Conservation (phyloP, 2,888 invertebrate species). For the Rhagonycha lutea region DNA sequence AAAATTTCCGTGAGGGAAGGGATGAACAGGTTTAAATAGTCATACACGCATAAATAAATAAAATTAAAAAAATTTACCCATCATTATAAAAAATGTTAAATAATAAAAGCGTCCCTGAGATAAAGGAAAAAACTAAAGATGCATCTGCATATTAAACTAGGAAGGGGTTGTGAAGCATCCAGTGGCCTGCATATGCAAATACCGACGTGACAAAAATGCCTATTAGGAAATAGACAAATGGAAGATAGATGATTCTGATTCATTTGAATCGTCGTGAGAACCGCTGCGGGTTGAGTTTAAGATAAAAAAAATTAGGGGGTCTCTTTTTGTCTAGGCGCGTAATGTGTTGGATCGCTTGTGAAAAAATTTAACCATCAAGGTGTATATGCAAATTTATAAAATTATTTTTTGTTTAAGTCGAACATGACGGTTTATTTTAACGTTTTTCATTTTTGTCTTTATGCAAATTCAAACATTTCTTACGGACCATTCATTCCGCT, state of each 20-base stretch:
- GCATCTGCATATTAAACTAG: conserved; percentile 34
- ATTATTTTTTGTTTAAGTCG: neutral
- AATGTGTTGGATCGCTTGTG: conserved; percentile 11
- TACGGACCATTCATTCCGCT: no score
- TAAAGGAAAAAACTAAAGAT: conserved; percentile 36
- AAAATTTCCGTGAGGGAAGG: neutral
- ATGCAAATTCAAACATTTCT: neutral
- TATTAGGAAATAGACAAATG: conserved; percentile 41
- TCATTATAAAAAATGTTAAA: neutral
- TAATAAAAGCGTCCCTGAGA: conserved; percentile 33
- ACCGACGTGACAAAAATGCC: conserved; percentile 37
- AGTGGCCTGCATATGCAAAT: conserved; percentile 38
- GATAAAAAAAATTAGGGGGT: conserved; percentile 31
- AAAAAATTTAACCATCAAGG: conserved; percentile 7
- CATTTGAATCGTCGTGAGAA: conserved; percentile 37
- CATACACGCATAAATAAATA: conserved; percentile 36
- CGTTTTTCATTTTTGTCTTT: neutral
- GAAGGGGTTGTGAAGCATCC: conserved; percentile 17
- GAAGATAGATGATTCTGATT: conserved; percentile 39
- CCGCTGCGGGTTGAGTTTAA: conserved; percentile 24
- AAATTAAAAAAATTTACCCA: conserved; percentile 29
- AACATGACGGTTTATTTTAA: neutral
- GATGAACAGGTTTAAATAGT: conserved; percentile 3
- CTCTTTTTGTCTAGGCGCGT: conserved; percentile 23
- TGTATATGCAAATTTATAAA: neutral